Percentiles rank a stretch among this genome's conserved stretches.
Conservation (phyloP, 2,797 vertebrate genomes). For the Myotis daubentonii region DNA sequence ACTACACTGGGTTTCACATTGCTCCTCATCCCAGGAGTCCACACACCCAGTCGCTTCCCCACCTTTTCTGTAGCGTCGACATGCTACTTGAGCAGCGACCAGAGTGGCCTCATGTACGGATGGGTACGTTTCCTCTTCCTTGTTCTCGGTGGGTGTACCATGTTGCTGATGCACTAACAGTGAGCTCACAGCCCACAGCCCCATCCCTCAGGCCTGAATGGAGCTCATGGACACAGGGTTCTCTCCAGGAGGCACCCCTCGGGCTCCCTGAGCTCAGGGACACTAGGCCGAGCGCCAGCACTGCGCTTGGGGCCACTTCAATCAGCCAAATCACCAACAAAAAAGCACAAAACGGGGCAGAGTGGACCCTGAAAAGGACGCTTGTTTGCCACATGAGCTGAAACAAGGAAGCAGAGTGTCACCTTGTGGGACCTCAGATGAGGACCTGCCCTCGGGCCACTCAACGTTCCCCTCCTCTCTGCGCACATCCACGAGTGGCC, state of each 20-base stretch:
- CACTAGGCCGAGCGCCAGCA: accelerated
- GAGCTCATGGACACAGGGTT: accelerated
- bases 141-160: accelerated
- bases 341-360: not conserved
- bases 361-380: not conserved
- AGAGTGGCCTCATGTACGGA: not conserved
- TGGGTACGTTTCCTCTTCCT: not conserved
- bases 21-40: not conserved
- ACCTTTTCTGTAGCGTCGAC: accelerated
- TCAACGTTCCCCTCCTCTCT: accelerated
- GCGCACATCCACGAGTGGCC: accelerated
- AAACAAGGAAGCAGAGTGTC: not conserved
- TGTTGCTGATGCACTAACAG: too few species aligned
- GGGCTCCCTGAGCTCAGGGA: not conserved
- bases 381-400: not conserved
- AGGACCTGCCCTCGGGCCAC: accelerated
- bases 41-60: not conserved
- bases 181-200: not conserved
- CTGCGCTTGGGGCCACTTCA: not conserved
- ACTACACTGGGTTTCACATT: not conserved
- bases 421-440: not conserved
- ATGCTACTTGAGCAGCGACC: not conserved
- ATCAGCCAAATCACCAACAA: not conserved
- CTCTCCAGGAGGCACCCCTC: not conserved
- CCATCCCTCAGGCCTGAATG: accelerated